phyloP scores from a whole-genome alignment of 1,140 invertebrate species.

The Halyomorpha halys region DNA sequence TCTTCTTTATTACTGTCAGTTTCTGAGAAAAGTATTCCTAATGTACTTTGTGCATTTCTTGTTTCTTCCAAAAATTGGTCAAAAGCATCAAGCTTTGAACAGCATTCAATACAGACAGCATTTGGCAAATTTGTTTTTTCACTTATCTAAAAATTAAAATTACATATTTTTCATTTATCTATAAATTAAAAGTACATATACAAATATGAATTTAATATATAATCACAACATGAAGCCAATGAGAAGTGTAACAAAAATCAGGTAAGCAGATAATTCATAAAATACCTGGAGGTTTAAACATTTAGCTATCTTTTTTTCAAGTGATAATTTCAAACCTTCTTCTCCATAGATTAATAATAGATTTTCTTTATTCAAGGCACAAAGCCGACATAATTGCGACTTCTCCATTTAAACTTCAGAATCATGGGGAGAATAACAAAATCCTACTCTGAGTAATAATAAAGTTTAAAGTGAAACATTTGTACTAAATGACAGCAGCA shows the following conservation, averaged over 20 bases:
- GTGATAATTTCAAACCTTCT: slow-evolving; percentile 38
- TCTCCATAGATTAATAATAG: slow-evolving; percentile 36
- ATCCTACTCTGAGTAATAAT: too few species aligned
- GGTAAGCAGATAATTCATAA: background rate
- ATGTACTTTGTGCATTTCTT: slow-evolving; percentile 28
- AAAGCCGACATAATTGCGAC: slow-evolving; percentile 24
- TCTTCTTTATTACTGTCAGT: slow-evolving; percentile 14
- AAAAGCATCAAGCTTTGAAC: slow-evolving; percentile 28
- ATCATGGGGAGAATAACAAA: background rate
- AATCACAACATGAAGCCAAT: background rate
- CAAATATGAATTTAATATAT: too few species aligned
- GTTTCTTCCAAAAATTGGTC: slow-evolving; percentile 29
- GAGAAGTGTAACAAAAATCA: background rate
- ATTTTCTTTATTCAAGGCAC: slow-evolving; percentile 31
- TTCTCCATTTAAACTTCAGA: slow-evolving; percentile 11
- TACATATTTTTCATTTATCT: too few species aligned
- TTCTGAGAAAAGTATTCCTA: slow-evolving; percentile 24
- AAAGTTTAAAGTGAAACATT: too few species aligned
- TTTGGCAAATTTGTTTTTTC: slow-evolving; percentile 28
- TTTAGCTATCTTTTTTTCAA: slow-evolving; percentile 40
- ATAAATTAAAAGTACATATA: too few species aligned
- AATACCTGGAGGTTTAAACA: slow-evolving; percentile 40
- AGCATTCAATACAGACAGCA: slow-evolving; percentile 30
- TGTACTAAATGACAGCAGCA: too few species aligned
- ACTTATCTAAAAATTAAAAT: slow-evolving; percentile 24